Percentiles rank a stretch among this genome's conserved stretches.
Evolutionary conservation across 1,140 invertebrate species (phyloP).

Genomic region (Diachasmimorpha longicaudata): DNA sequence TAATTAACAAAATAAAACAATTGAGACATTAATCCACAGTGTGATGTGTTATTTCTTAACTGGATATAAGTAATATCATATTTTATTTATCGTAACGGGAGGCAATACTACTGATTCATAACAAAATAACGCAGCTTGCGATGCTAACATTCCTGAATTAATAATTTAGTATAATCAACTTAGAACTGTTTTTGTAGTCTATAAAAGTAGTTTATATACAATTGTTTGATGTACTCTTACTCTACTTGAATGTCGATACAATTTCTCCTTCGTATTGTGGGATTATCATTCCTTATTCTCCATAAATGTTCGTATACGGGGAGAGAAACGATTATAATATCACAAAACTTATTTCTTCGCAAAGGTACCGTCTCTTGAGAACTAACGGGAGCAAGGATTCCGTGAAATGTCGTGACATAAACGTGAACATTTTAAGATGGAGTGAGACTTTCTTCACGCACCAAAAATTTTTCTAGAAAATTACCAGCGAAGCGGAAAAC

Average conservation of each 20-base stretch:
- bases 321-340: too few species aligned
- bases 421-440: too few species aligned
- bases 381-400: too few species aligned
- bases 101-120: not conserved
- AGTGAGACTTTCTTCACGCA: too few species aligned
- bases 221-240: not conserved
- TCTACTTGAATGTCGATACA: not conserved
- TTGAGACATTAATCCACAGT: not conserved
- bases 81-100: not conserved
- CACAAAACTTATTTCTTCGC: too few species aligned
- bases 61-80: not conserved
- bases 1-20: not conserved
- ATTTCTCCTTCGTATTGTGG: not conserved
- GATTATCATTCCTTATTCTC: not conserved
- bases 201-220: slow-evolving; percentile 3
- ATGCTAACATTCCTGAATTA: not conserved
- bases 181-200: not conserved
- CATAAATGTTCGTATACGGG: not conserved
- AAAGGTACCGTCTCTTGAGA: too few species aligned
- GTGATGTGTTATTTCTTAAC: not conserved
- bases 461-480: too few species aligned
- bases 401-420: too few species aligned
- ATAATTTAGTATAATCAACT: not conserved
- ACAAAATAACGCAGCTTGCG: not conserved
- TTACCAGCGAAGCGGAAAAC: too few species aligned